Evolutionary conservation across 64 coral and sea anemone genomes (phyloP), one percentile per base, ranked within the genome.

Genomic region (Porites lutea): DNA sequence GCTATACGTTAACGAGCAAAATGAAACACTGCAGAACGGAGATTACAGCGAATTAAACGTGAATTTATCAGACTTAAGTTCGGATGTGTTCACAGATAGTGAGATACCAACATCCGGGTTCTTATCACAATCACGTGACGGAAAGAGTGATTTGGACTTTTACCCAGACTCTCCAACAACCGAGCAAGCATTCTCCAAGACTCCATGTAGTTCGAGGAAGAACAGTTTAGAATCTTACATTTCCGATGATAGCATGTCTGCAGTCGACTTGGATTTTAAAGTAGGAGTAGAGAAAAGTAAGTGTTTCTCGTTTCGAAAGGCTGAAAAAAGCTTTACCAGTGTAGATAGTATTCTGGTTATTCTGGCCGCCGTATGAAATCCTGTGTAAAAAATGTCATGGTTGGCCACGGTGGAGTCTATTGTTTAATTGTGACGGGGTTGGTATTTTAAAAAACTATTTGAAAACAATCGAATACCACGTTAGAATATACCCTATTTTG

Each of bases 1-100:
- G 1, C 89, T 89, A 63, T 97, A 97, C n/a, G 95, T 97, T 6
- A 97, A 91, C 43, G 92, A 97, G n/a, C 95, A 97, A 83, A 97
- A 91, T 59, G 73, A 91, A 69, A 97, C 92, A 12, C 77, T 97
- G 27, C 92, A 97, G 19, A 97, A 90, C 55, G 95, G 95, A 69
- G 95, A 97, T 13, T 97, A 90, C 48, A 97, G 94, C 78, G 95
- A 97, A 23, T 57, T 94, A 50, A 83, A 97, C 52, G 69, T 91
- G 21, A 83, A 89, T 48, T 55, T 97, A 37, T 97, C 92, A 48
- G 95, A 97, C 60, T 89, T 97, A 70, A 97, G 95, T 64, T 97
- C 92, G 49, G 95, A 96, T 79, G 95, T 96, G 4, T 96, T 96
- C 19, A 96, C 95, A 8, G 95, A 96, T 62, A 93, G 95, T 16